Evolutionary conservation across 30 jellyfish, hydroid and myxozoan species (phyloP).

Genomic region (Sanderia malayensis): DNA sequence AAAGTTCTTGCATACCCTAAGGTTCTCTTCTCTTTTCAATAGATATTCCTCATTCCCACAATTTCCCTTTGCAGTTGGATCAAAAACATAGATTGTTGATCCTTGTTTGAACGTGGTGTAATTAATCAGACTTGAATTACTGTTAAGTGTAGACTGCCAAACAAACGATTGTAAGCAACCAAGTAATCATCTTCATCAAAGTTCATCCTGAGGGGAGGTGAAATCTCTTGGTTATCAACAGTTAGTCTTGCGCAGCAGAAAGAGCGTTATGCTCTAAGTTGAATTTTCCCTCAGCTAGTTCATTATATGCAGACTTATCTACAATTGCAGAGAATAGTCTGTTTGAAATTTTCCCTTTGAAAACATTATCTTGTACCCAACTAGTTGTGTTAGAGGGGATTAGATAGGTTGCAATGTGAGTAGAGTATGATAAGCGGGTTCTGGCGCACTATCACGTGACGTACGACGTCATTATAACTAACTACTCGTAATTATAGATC

Average conservation of each 20-base stretch:
- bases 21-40: constrained; percentile 1
- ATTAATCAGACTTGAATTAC: background rate
- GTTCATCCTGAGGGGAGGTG: constrained; percentile 20
- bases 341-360: constrained; percentile 31
- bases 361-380: constrained; percentile 14
- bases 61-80: constrained; percentile 24
- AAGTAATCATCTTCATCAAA: constrained; percentile 2
- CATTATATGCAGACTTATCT: constrained; percentile 25
- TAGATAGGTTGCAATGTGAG: constrained; percentile 17
- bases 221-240: constrained; percentile 2
- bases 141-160: constrained; percentile 6
- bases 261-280: constrained; percentile 3
- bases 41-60: constrained; percentile 25
- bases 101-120: constrained; percentile 11
- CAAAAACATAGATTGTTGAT: constrained; percentile 30
- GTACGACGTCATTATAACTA: too few relatives aligned
- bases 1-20: background rate
- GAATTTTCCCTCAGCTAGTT: constrained; percentile 7
- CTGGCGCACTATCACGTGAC: too few relatives aligned
- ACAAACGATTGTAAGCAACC: constrained; percentile 14
- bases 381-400: background rate
- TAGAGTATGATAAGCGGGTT: too few relatives aligned
- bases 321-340: constrained; percentile 32
- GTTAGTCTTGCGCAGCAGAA: background rate
- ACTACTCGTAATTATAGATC: too few relatives aligned